Conservation (phyloP, 2,888 invertebrate species). For the Marasmarcha lunaedactyla region DNA sequence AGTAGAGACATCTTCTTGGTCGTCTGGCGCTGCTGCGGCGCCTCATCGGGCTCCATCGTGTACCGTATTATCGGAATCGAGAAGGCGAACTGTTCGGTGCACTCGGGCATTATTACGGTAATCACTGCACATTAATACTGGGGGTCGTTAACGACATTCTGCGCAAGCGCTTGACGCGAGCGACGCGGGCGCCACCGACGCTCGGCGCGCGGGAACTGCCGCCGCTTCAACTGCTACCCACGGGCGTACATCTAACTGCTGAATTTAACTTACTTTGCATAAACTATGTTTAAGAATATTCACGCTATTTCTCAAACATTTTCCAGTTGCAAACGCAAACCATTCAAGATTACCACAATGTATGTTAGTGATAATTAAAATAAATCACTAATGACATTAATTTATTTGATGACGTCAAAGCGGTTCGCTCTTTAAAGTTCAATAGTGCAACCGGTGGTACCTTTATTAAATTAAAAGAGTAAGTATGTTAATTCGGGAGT, state of each 20-base stretch:
- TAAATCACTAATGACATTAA: too few species aligned
- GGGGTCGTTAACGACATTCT: constrained; percentile 33
- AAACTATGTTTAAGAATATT: neutral
- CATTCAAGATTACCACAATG: too few species aligned
- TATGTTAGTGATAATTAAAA: too few species aligned
- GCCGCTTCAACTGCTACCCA: constrained; percentile 17
- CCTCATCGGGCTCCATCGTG: constrained; percentile 60
- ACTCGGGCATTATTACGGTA: constrained; percentile 53
- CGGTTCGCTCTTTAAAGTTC: neutral
- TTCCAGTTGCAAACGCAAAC: too few species aligned
- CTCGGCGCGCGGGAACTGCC: constrained; percentile 24
- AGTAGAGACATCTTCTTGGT: constrained; percentile 57
- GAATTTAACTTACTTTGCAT: constrained; percentile 4
- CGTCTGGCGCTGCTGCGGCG: constrained; percentile 37
- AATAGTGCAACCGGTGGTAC: neutral
- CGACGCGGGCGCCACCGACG: constrained; percentile 29
- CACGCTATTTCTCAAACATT: too few species aligned
- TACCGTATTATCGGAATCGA: constrained; percentile 59
- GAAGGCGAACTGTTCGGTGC: constrained; percentile 46
- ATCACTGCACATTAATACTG: constrained; percentile 33
- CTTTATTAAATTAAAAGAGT: too few species aligned
- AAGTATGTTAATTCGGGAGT: too few species aligned
- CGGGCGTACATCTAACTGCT: constrained; percentile 19
- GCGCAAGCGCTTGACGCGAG: constrained; percentile 11
- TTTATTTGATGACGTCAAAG: too few species aligned